phyloP scores from a whole-genome alignment of 2,113 vertebrate species.

The Hippoglossus stenolepis region DNA sequence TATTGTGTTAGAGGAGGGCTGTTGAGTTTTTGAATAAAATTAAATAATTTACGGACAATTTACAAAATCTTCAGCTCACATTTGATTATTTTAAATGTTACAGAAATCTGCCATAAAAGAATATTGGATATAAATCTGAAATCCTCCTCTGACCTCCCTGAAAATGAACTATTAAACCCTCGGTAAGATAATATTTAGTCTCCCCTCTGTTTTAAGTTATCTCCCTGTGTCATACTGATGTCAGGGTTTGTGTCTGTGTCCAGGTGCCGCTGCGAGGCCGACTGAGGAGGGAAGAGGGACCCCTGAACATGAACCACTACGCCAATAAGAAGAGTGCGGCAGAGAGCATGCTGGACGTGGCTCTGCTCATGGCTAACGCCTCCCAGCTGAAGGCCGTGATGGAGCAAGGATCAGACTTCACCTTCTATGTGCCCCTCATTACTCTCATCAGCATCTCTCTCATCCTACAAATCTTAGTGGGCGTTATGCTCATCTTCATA shows the following conservation, averaged over 20 bases:
- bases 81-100: too few species aligned
- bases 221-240: slow-evolving; percentile 25
- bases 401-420: slow-evolving; percentile 87
- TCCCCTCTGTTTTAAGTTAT: too few species aligned
- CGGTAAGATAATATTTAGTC: neutral
- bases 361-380: slow-evolving; percentile 96
- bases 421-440: slow-evolving; percentile 88
- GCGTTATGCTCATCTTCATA: slow-evolving; percentile 94
- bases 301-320: slow-evolving; percentile 94
- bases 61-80: too few species aligned
- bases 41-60: neutral
- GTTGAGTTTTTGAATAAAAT: neutral
- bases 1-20: too few species aligned
- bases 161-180: neutral
- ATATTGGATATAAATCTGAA: neutral
- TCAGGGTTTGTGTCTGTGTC: slow-evolving; percentile 41
- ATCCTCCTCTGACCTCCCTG: neutral
- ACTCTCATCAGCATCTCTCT: slow-evolving; percentile 92
- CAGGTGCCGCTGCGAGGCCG: slow-evolving; percentile 29
- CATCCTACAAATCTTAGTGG: slow-evolving; percentile 89
- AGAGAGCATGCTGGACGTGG: slow-evolving; percentile 97
- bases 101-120: too few species aligned
- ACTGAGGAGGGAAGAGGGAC: slow-evolving; percentile 52
- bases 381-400: slow-evolving; percentile 96
- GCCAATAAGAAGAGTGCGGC: slow-evolving; percentile 98